Evolutionary conservation across 92 coral and sea anemone species (phyloP).

Genomic region (Desmophyllum pertusum): DNA sequence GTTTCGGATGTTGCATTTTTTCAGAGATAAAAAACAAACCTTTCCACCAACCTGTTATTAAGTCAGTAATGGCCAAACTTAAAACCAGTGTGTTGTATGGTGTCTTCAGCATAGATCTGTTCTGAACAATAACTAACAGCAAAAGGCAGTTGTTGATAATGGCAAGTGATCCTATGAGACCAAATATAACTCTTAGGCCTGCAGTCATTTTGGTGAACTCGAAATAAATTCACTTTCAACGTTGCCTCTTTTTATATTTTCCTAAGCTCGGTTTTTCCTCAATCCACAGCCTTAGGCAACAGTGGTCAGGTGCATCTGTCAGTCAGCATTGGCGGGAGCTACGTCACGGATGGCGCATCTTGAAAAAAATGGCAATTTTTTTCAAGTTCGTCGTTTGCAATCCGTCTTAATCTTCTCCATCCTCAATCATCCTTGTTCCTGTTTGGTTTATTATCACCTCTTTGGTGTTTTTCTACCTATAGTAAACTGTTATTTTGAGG

Average conservation of each 20-base stretch:
- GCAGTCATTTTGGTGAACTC: background rate
- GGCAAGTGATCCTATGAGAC: slow-evolving; percentile 69
- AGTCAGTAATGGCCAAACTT: slow-evolving; percentile 83
- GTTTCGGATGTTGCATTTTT: background rate
- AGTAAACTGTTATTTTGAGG: no score
- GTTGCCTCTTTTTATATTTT: background rate
- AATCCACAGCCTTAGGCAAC: background rate
- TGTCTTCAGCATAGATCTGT: slow-evolving; percentile 71
- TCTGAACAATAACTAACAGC: slow-evolving; percentile 65
- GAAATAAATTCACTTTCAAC: background rate
- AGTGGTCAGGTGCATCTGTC: background rate
- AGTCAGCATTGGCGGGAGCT: no score
- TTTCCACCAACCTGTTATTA: slow-evolving; percentile 66
- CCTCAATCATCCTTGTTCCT: no score
- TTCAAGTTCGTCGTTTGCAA: no score
- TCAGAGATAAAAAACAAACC: background rate
- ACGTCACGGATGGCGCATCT: no score
- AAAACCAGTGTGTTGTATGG: slow-evolving; percentile 81
- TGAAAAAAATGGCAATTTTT: no score
- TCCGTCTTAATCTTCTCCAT: no score
- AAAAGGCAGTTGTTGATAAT: slow-evolving; percentile 53
- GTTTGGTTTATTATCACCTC: no score
- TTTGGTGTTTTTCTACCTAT: no score
- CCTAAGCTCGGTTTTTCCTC: background rate
- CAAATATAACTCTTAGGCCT: slow-evolving; percentile 53